Conservation (phyloP, 2,113 vertebrate genomes). For the Lynx canadensis region DNA sequence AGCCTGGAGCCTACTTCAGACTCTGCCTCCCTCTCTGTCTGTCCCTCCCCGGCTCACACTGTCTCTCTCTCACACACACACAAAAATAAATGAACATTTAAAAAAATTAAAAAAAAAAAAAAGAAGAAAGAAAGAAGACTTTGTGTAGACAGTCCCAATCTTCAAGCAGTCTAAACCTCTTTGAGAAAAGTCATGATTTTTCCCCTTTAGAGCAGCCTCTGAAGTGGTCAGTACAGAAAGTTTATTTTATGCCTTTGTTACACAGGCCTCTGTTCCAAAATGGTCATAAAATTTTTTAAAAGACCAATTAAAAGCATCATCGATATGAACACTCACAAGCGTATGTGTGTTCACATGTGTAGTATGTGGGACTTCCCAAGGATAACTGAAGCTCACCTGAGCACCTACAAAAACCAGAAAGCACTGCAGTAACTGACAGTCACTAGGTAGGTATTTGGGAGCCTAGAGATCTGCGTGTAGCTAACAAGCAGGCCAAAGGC, state of each 20-base stretch:
- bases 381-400: not conserved
- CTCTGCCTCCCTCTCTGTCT: too few species aligned
- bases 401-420: not conserved
- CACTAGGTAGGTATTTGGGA: not conserved
- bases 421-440: not conserved
- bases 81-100: too few species aligned
- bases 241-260: not conserved
- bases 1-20: too few species aligned
- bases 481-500: not conserved
- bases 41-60: too few species aligned
- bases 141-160: not conserved
- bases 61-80: too few species aligned
- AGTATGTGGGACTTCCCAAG: not conserved
- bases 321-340: not conserved
- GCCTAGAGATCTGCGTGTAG: not conserved
- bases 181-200: conserved; percentile 8
- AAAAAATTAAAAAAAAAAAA: too few species aligned
- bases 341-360: not conserved
- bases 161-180: conserved; percentile 17
- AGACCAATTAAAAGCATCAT: conserved; percentile 13
- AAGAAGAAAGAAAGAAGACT: not conserved
- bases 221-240: not conserved
- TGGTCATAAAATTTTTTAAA: not conserved
- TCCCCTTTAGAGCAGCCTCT: not conserved
- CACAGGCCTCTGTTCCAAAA: not conserved